Conservation (phyloP, 2,113 vertebrate species). For the Pteropus alecto region DNA sequence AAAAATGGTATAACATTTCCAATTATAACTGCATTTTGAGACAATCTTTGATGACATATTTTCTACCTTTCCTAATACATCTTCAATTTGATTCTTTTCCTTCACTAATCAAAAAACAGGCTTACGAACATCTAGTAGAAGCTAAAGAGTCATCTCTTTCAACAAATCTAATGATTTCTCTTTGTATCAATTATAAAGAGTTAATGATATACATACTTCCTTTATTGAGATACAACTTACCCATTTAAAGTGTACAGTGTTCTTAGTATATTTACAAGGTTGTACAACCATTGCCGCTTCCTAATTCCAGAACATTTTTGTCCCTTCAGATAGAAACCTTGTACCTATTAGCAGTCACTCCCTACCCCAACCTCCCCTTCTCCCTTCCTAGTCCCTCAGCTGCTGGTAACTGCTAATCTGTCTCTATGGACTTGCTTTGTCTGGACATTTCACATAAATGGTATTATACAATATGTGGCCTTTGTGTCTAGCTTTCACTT, state of each 20-base stretch:
- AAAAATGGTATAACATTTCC: background rate
- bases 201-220: background rate
- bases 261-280: background rate
- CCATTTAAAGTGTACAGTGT: background rate
- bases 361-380: background rate
- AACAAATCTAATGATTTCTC: background rate
- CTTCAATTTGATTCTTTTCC: background rate
- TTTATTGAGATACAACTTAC: background rate
- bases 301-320: background rate
- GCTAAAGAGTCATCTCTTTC: background rate
- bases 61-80: background rate
- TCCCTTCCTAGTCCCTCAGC: background rate
- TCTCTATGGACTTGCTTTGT: background rate
- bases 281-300: background rate
- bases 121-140: background rate
- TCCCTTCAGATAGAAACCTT: background rate
- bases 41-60: background rate
- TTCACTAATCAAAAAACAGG: background rate
- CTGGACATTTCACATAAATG: background rate
- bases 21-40: background rate
- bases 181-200: background rate
- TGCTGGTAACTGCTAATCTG: background rate
- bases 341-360: background rate
- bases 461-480: background rate
- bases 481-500: background rate